Conservation (phyloP, 2,113 vertebrate genomes). For the Solea senegalensis region DNA sequence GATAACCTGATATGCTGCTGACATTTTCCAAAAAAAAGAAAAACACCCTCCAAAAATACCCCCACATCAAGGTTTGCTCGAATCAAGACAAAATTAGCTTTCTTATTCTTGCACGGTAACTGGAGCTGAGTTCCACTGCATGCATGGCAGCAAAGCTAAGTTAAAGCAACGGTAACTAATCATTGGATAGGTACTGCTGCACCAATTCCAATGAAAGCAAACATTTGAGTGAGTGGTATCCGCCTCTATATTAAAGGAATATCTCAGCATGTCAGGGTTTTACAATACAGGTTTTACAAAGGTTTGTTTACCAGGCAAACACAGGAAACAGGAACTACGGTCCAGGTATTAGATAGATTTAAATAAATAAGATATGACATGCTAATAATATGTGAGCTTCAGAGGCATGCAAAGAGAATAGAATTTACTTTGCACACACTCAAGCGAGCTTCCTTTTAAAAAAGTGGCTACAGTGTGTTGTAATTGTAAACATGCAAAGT, state of each 20-base stretch:
- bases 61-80: conserved; percentile 2
- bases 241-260: no score
- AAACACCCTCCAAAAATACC: conserved; percentile 35
- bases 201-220: no score
- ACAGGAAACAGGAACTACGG: no score
- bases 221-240: background rate
- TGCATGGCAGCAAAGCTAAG: conserved; percentile 5
- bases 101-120: conserved; percentile 36
- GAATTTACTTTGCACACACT: no score
- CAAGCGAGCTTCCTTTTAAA: no score
- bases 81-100: conserved; percentile 48
- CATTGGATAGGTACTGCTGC: background rate
- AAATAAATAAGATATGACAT: no score
- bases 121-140: background rate
- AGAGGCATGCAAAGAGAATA: no score
- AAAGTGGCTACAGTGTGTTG: background rate
- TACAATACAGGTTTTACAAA: background rate
- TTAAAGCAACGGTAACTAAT: background rate
- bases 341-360: no score
- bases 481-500: no score
- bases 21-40: conserved; percentile 2
- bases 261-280: no score
- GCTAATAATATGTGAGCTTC: no score
- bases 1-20: conserved; percentile 46
- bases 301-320: no score